phyloP scores from a whole-genome alignment of 2,888 invertebrate genomes.

The Liopterus haemorrhoidalis region DNA sequence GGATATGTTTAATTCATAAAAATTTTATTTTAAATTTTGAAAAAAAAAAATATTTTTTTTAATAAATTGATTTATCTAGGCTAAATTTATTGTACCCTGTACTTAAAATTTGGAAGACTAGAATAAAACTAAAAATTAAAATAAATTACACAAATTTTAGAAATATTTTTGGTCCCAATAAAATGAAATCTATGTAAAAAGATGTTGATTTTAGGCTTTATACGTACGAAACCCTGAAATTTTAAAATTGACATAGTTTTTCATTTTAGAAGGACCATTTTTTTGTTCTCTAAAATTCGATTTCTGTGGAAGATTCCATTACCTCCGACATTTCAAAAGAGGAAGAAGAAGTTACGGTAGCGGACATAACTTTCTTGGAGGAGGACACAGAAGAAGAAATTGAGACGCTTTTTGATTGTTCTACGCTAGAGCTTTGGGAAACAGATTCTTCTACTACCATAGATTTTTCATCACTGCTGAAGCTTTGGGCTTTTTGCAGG shows the following conservation, averaged over 20 bases:
- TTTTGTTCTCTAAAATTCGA: constrained; percentile 27
- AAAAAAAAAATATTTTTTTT: too few species aligned
- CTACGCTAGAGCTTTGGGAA: constrained; percentile 38
- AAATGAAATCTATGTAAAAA: too few species aligned
- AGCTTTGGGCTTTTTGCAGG: constrained; percentile 42
- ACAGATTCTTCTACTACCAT: constrained; percentile 42
- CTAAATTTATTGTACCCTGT: too few species aligned
- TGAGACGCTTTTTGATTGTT: constrained; percentile 38
- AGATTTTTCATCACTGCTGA: constrained; percentile 41
- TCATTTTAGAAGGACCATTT: background rate
- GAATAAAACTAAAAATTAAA: too few species aligned
- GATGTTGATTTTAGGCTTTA: too few species aligned
- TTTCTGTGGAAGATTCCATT: constrained; percentile 40
- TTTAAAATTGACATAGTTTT: constrained; percentile 1
- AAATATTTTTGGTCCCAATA: too few species aligned
- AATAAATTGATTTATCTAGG: too few species aligned
- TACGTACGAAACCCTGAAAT: background rate
- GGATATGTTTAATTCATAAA: too few species aligned
- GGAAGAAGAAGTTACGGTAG: constrained; percentile 42
- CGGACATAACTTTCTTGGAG: constrained; percentile 41
- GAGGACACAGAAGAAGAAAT: constrained; percentile 38
- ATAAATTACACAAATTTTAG: too few species aligned
- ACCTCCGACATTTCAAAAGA: constrained; percentile 42
- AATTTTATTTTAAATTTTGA: too few species aligned
- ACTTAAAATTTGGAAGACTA: too few species aligned